Percentiles rank a stretch among this genome's conserved stretches.
phyloP scores from a whole-genome alignment of 2,888 invertebrate genomes.

The Hemithea aestivaria region DNA sequence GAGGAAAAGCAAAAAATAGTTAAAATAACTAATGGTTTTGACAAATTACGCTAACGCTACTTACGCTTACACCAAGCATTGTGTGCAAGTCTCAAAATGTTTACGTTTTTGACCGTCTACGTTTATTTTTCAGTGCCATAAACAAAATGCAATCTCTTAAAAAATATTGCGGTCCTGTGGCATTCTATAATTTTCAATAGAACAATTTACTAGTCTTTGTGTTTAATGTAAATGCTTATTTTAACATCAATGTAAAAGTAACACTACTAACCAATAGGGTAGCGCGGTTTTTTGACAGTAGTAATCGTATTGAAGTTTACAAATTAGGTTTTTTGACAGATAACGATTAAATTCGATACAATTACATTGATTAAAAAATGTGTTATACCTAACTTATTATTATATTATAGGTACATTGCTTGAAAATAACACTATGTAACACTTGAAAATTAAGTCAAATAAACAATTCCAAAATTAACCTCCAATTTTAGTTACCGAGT shows the following conservation, averaged over 20 bases:
- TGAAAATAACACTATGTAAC: conserved; percentile 8
- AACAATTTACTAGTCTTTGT: conserved; percentile 54
- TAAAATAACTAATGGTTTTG: too few relatives aligned
- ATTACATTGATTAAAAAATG: too few relatives aligned
- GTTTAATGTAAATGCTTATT: conserved; percentile 31
- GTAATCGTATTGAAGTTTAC: too few relatives aligned
- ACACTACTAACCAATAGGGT: too few relatives aligned
- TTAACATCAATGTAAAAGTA: conserved; percentile 16
- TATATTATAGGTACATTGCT: conserved; percentile 7
- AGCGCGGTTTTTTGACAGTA: too few relatives aligned
- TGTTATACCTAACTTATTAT: conserved; percentile 5
- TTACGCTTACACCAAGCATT: too few relatives aligned
- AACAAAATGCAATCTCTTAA: conserved; percentile 36
- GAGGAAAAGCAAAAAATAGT: too few relatives aligned
- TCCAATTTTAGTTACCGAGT: conserved; percentile 45
- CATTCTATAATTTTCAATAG: conserved; percentile 37
- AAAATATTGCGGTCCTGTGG: conserved; percentile 24
- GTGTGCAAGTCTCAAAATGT: too few relatives aligned
- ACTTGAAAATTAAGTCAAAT: conserved; percentile 1
- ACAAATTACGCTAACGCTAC: too few relatives aligned
- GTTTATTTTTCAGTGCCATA: conserved; percentile 54
- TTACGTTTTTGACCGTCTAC: conserved; percentile 31
- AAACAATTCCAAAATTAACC: conserved; percentile 1
- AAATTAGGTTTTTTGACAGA: too few relatives aligned
- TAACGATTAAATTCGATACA: too few relatives aligned